Percentiles rank a stretch among this genome's conserved stretches.
Evolutionary conservation across 1,140 invertebrate species (phyloP).

Genomic region (Diprion similis): DNA sequence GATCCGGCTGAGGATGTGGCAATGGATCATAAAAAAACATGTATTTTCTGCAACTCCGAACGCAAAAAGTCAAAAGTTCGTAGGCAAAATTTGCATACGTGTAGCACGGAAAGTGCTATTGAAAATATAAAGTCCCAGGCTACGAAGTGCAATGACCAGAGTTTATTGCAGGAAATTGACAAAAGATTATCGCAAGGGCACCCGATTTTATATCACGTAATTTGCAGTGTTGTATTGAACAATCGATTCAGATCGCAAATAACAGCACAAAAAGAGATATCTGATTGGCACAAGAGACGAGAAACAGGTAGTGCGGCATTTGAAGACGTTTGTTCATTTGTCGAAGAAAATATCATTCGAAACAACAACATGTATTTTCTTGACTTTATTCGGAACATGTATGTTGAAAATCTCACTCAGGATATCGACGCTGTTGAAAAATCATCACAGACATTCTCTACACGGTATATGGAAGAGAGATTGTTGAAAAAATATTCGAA

Average conservation of each 20-base stretch:
- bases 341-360: neutral
- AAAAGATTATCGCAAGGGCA: neutral
- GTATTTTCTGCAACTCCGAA: neutral
- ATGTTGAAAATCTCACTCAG: conserved; percentile 5
- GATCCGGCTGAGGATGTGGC: neutral
- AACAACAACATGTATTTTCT: conserved; percentile 5
- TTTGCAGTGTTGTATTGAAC: neutral
- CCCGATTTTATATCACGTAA: neutral
- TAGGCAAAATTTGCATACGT: neutral
- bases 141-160: neutral
- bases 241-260: neutral
- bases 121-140: conserved; percentile 4
- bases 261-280: neutral
- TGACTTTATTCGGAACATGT: neutral
- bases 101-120: neutral
- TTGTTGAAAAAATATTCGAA: neutral
- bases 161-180: neutral
- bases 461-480: neutral
- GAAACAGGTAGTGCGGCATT: neutral
- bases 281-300: neutral
- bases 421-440: neutral
- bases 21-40: conserved; percentile 2
- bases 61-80: neutral
- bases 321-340: neutral
- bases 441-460: neutral